phyloP scores from a whole-genome alignment of 2,113 vertebrate genomes.

The Oxyruncus cristatus region DNA sequence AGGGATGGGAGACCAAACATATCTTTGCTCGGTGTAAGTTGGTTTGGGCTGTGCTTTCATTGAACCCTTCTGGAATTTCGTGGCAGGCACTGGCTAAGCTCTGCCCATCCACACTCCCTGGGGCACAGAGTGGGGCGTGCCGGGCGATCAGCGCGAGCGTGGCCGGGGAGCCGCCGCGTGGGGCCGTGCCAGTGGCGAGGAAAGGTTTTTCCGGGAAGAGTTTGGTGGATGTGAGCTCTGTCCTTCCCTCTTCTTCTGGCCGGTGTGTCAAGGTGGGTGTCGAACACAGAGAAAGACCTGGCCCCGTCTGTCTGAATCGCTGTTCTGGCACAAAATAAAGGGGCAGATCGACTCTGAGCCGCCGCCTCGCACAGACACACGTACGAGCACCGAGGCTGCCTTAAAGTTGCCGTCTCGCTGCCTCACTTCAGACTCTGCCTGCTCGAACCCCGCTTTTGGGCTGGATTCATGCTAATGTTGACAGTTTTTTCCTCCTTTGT shows the following conservation, averaged over 20 bases:
- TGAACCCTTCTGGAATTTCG: background rate
- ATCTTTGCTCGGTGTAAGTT: background rate
- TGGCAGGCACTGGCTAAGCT: background rate
- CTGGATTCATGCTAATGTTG: constrained; percentile 74
- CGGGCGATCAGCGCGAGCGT: accelerated
- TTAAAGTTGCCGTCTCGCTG: constrained; percentile 58
- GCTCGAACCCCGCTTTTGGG: constrained; percentile 59
- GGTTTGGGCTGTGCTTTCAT: background rate
- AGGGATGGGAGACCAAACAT: background rate
- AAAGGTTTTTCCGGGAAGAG: background rate
- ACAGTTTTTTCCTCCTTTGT: constrained; percentile 74
- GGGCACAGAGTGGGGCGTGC: accelerated
- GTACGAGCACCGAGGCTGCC: background rate
- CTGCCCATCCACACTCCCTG: accelerated
- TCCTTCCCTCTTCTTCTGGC: background rate
- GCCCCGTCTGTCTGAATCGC: background rate
- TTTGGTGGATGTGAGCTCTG: background rate
- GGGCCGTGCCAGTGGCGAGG: accelerated
- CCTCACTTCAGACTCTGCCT: constrained; percentile 44
- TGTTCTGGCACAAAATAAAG: background rate
- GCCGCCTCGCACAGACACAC: background rate
- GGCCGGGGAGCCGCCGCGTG: accelerated
- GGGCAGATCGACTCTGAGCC: background rate
- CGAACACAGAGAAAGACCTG: background rate
- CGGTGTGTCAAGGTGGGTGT: background rate